Base-by-base conservation (phyloP, 2,797 vertebrate genomes). In the Dicrostonyx torquatus region DNA sequence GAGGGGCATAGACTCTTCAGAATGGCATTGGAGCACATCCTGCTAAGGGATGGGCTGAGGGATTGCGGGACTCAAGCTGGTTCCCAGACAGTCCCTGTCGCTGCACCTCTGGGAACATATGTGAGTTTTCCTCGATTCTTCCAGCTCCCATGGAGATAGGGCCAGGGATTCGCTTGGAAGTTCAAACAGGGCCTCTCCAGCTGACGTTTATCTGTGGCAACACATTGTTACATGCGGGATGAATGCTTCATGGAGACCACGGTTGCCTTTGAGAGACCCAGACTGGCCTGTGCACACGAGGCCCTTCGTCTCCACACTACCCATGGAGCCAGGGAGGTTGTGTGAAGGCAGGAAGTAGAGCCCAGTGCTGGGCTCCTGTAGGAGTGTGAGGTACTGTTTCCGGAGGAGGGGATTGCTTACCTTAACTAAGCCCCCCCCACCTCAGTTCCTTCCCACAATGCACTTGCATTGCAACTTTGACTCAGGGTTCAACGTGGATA, bases 181-280 rank as follows among this genome's bases (percentile, higher is more conserved):
- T 93, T 94, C 93, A 89, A 31, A 96, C 80, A 37, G 84, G 29
- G 94, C 76, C 76, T 94, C 40, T 85, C 90, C 43, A 82, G 58
- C 94, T 85, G 89, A 45, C 5, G 6, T 48, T 85, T 68, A 58
- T 90, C 82, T 45, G 75, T 18, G 34, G 89, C 55, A 91, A 87
- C 48, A 48, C 50, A 3, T 48, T 13, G 20, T 94, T 48, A n/a
- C 12, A 20, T 85, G 96, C 88, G 60, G 15, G 93, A 94, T 48
- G 89, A 26, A 22, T 62, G 95, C 96, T 93, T 93, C 45, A 0
- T 86, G 68, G 95, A 64, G 1, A 17, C 64, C 26, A 4, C 90
- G 15, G 1, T 53, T 62, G 58, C 94, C 55, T 60, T 6, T 17
- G 26, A 18, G n/a, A 43, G 78, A 14, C 77, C 17, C 75, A 22